phyloP scores from a whole-genome alignment of 2,797 vertebrate genomes.

The Anguilla marmorata region DNA sequence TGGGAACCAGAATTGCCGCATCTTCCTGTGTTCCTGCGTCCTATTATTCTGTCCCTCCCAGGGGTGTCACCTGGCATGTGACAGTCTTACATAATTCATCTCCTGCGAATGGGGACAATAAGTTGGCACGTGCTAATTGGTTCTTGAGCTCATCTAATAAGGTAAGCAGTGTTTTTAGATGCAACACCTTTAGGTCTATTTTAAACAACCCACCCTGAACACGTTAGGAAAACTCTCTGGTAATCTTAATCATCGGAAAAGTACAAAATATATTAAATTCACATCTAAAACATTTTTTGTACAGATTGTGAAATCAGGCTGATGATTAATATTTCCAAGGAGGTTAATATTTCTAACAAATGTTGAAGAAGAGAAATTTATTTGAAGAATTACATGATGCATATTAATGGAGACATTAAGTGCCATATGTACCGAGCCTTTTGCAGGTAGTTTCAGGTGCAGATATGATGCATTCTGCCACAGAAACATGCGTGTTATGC shows the following conservation, averaged over 20 bases:
- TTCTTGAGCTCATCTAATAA: neutral
- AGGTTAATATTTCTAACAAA: neutral
- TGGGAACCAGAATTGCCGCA: neutral
- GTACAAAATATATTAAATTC: neutral
- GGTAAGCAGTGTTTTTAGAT: neutral
- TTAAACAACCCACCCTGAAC: neutral
- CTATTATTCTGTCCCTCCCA: neutral
- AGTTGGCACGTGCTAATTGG: slow-evolving; percentile 6
- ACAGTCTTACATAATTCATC: slow-evolving; percentile 12
- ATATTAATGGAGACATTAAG: too few species aligned
- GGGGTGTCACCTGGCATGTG: neutral
- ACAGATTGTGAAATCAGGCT: neutral
- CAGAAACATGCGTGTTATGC: too few species aligned
- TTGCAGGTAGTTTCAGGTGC: too few species aligned
- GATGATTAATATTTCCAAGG: neutral
- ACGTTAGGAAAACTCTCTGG: neutral
- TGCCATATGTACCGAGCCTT: too few species aligned
- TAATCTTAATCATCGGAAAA: neutral
- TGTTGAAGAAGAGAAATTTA: too few species aligned
- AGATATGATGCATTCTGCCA: too few species aligned
- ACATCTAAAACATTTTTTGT: too few species aligned
- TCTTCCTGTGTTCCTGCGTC: neutral
- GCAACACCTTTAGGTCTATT: neutral
- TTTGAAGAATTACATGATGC: neutral
- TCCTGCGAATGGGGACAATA: neutral